These are phyloP conservation scores for Lysiphlebus fabarum DNA, from an alignment of 1,140 invertebrate species.

Conservation along the genomic window DNA sequence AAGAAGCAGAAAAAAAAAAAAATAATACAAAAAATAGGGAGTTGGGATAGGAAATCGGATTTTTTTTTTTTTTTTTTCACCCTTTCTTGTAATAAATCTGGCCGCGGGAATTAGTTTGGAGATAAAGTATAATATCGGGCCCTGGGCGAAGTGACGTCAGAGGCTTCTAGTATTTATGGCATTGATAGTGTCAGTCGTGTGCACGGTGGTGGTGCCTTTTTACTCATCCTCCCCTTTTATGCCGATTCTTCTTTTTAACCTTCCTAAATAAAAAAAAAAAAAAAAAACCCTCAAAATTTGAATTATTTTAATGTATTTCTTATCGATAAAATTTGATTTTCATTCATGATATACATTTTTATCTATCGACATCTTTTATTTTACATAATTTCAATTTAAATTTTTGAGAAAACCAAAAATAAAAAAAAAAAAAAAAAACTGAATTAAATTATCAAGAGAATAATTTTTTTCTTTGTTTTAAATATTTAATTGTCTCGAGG, in stretches of 20 bases:
- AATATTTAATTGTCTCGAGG: too few species aligned
- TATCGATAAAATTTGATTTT: too few species aligned
- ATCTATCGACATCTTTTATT: too few species aligned
- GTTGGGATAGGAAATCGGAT: slow-evolving; percentile 18
- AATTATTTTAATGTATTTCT: too few species aligned
- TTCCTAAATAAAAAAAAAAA: not conserved
- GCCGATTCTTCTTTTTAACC: not conserved
- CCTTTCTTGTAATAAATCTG: slow-evolving; percentile 50
- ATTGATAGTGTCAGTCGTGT: slow-evolving; percentile 46
- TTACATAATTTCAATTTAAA: too few species aligned
- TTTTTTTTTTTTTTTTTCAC: slow-evolving; percentile 43
- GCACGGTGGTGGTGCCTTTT: slow-evolving; percentile 24
- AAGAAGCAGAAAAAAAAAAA: slow-evolving; percentile 5
- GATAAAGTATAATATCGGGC: slow-evolving; percentile 51
- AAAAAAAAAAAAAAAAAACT: too few species aligned
- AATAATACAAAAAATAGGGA: slow-evolving; percentile 17
- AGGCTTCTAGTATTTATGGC: slow-evolving; percentile 47
- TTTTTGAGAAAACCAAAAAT: too few species aligned
- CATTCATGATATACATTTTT: too few species aligned
- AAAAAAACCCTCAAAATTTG: too few species aligned
- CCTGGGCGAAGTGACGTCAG: slow-evolving; percentile 45
- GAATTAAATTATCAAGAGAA: too few species aligned
- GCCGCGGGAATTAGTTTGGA: slow-evolving; percentile 49
- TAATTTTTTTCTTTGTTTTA: too few species aligned
- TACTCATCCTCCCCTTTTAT: not conserved